These are phyloP conservation scores for Eolophus roseicapilla DNA, from an alignment of 2,113 vertebrate genomes.

Conservation along the genomic window DNA sequence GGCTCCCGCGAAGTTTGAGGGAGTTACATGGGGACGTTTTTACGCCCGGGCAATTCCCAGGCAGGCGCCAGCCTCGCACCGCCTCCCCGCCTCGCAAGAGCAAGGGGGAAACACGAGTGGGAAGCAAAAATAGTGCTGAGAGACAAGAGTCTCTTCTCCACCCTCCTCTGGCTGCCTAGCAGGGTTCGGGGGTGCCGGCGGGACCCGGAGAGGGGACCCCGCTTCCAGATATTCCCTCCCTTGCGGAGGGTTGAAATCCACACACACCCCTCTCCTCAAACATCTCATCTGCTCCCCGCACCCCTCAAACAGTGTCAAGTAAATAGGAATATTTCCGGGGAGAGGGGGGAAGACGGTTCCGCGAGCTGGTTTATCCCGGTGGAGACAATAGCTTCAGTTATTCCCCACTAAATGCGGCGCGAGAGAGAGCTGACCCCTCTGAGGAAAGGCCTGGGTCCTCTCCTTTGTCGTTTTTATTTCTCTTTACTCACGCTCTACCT, in stretches of 20 bases:
- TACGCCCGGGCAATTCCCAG: neutral
- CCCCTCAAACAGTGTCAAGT: neutral
- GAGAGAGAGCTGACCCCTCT: neutral
- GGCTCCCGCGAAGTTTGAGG: neutral
- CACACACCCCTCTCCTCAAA: neutral
- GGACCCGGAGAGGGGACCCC: neutral
- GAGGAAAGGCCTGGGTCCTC: neutral
- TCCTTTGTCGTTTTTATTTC: slow-evolving; percentile 14
- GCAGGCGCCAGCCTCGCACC: neutral
- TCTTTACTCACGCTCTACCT: neutral
- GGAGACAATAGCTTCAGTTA: neutral
- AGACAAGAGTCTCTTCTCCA: neutral
- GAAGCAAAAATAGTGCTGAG: neutral
- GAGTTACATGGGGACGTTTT: neutral
- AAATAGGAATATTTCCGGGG: neutral
- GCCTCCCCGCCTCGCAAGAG: neutral
- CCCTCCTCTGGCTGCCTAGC: rapidly evolving
- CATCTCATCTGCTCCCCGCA: neutral
- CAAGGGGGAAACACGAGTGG: neutral
- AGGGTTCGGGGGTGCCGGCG: neutral
- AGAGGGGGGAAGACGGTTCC: neutral
- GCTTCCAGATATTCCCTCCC: neutral
- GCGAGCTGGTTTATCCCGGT: neutral
- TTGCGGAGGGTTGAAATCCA: neutral
- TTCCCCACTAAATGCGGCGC: neutral